Percentiles rank a stretch among this genome's conserved stretches.
phyloP scores from a whole-genome alignment of 2,113 vertebrate species.

The Carassius carassius region DNA sequence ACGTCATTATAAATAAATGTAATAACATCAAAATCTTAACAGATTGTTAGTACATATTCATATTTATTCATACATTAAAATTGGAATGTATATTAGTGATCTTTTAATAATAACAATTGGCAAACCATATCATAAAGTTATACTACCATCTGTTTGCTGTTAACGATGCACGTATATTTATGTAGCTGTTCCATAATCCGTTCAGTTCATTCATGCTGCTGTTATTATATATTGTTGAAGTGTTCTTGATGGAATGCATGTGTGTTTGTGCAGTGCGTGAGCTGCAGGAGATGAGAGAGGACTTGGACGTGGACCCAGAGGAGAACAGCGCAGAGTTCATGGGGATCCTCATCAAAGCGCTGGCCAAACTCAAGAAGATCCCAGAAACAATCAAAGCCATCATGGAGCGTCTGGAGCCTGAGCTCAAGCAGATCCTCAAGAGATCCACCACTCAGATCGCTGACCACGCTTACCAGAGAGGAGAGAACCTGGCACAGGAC shows the following conservation, averaged over 20 bases:
- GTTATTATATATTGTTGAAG: neutral
- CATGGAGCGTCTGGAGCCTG: conserved; percentile 91
- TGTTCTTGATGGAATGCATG: neutral
- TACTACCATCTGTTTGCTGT: neutral
- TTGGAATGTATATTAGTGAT: neutral
- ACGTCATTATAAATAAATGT: neutral
- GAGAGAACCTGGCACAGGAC: conserved; percentile 86
- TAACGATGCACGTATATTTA: neutral
- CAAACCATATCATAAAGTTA: neutral
- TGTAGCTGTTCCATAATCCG: neutral
- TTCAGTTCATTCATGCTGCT: neutral
- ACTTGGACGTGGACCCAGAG: conserved; percentile 88
- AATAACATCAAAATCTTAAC: neutral
- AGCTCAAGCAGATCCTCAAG: conserved; percentile 96
- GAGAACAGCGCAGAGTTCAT: conserved; percentile 94
- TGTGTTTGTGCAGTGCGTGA: conserved; percentile 75
- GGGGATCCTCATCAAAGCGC: conserved; percentile 93
- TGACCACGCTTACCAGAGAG: conserved; percentile 90
- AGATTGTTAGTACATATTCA: neutral
- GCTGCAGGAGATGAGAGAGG: conserved; percentile 85
- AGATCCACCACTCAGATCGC: conserved; percentile 96
- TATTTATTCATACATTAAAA: neutral
- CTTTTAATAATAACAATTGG: neutral
- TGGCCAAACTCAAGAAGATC: conserved; percentile 95
- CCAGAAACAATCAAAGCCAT: conserved; percentile 95